Evolutionary conservation across 2,888 invertebrate genomes (phyloP), one percentile per base, ranked within the genome.

Genomic region (Perithous albicinctus): DNA sequence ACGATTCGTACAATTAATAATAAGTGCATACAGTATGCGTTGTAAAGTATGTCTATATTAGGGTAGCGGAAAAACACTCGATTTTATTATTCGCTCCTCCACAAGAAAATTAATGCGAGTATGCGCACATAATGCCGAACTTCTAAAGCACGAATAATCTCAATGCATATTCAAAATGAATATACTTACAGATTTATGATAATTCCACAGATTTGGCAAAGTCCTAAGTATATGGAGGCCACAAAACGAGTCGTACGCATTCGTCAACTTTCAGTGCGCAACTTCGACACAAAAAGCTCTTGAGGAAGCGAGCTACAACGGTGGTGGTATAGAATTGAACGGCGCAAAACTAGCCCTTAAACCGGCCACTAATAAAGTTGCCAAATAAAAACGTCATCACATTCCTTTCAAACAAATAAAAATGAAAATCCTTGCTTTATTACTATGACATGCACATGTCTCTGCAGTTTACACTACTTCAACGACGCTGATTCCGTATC

Each of bases 161-260:
- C 5, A n/a, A 43, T 43, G 26, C 12, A n/a, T 43, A 54, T 35
- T 32, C 18, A 29, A 35, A 43, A 74, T 29, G 6, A 46, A 63
- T 69, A 1, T n/a, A 12, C 23, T 51, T 7, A 63, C 51, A 5
- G 54, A 35, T 41, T 23, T 20, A 48, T 4, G 20, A 63, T 64
- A 10, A 8, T 56, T 51, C 12, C 61, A 70, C 77, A 85, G 84
- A 48, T 85, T 80, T 38, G 85, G 85, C 46, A 81, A 82, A 69
- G 76, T 85, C 8, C 15, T 46, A 10, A 29, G 29, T 6, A 38
- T 82, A 4, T 70, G 26, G 35, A 54, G 66, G 35, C 18, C 61
- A 1, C 35, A 38, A 4, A 77, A 18, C 5, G 48, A 26, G 2
- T 8, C 12, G n/a, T 85, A 77, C 48, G 80, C 64, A n/a, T 84